Percentiles rank a stretch among this genome's conserved stretches.
Conservation (phyloP, 2,797 vertebrate species). For the Limnodromus scolopaceus region DNA sequence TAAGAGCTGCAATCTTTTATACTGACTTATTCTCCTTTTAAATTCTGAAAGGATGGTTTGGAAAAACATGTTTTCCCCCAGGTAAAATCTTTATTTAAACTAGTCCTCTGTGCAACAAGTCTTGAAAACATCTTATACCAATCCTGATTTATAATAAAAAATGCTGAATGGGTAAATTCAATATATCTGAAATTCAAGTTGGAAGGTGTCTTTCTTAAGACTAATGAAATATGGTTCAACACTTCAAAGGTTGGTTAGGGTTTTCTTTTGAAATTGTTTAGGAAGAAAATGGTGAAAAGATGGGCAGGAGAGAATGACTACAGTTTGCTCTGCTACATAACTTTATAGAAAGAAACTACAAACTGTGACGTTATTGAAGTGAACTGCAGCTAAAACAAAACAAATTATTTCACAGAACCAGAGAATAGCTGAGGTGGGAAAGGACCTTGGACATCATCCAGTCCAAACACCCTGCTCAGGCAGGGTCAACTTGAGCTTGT, state of each 20-base stretch:
- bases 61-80: background rate
- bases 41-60: background rate
- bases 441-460: background rate
- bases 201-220: background rate
- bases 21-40: background rate
- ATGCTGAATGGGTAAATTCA: background rate
- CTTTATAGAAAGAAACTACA: background rate
- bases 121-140: background rate
- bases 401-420: background rate
- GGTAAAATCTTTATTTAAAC: background rate
- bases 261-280: background rate
- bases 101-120: background rate
- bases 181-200: background rate
- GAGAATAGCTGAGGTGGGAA: background rate
- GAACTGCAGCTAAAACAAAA: background rate
- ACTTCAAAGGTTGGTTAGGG: background rate
- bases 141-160: background rate
- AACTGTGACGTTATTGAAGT: background rate
- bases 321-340: background rate
- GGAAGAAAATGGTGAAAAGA: background rate
- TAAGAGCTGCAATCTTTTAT: background rate
- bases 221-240: background rate
- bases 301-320: background rate
- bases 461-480: accelerated
- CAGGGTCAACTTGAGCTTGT: background rate